A percentile compares a stretch with the other conserved stretches of the same genome.
Conservation (phyloP, 2,113 vertebrate species). For the Neopipo cinnamomea region DNA sequence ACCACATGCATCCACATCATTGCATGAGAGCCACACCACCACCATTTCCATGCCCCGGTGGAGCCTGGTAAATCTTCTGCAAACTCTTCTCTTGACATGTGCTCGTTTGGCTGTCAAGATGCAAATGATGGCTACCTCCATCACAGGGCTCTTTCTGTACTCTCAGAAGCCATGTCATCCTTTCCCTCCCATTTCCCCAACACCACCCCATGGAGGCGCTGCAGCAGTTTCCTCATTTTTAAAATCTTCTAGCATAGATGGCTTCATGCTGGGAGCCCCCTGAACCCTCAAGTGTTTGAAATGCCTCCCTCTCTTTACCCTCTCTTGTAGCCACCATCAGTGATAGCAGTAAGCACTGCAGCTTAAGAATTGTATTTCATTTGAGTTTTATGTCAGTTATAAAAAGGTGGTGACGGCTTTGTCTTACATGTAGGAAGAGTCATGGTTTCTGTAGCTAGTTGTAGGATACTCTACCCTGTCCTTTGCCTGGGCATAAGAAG, state of each 20-base stretch:
- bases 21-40: not conserved
- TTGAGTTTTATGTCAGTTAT: not conserved
- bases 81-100: not conserved
- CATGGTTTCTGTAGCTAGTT: not conserved
- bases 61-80: not conserved
- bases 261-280: not conserved
- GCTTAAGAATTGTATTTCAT: not conserved
- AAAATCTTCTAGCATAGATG: not conserved
- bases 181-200: not conserved
- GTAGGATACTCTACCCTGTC: not conserved
- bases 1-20: rapidly evolving
- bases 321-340: not conserved
- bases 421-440: not conserved
- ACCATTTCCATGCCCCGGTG: rapidly evolving
- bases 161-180: not conserved
- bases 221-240: not conserved
- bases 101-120: rapidly evolving
- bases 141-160: not conserved
- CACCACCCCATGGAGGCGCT: not conserved
- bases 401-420: not conserved
- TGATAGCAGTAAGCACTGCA: not conserved
- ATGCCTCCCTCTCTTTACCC: not conserved
- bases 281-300: not conserved
- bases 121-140: rapidly evolving
- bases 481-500: not conserved